These are phyloP conservation scores for Panthera uncia DNA, from an alignment of 2,113 vertebrate species.

Conservation along the genomic window DNA sequence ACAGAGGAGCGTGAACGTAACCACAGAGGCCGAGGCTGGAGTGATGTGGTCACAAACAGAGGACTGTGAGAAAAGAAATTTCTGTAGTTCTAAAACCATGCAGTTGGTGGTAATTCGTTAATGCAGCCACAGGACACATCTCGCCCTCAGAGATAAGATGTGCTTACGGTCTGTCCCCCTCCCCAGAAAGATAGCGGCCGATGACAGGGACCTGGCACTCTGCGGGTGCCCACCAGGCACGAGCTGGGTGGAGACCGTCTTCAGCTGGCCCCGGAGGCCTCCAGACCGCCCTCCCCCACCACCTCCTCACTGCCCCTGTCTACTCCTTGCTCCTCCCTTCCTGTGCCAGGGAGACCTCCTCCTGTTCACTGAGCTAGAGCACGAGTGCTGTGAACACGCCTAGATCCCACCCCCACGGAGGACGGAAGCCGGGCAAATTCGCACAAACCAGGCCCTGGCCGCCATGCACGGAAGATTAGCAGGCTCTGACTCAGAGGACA, in stretches of 20 bases:
- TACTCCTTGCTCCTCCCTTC: neutral
- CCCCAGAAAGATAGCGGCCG: neutral
- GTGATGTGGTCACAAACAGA: neutral
- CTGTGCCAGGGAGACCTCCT: too few relatives aligned
- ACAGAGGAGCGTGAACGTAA: neutral
- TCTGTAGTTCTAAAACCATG: neutral
- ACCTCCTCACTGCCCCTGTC: neutral
- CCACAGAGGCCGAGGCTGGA: neutral
- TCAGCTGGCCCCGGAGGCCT: neutral
- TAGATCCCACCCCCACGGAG: neutral
- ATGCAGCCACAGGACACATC: neutral
- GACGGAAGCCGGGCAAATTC: neutral
- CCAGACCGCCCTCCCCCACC: neutral
- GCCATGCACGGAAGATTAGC: neutral
- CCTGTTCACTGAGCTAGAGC: neutral
- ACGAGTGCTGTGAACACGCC: neutral
- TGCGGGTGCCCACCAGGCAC: neutral
- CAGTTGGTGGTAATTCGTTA: too few relatives aligned
- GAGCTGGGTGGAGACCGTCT: too few relatives aligned
- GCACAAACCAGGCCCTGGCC: neutral
- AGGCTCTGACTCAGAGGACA: fast-evolving
- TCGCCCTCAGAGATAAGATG: neutral
- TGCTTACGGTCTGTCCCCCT: neutral
- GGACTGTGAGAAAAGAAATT: neutral
- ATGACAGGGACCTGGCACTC: neutral